Evolutionary conservation across 2,888 invertebrate species (phyloP).

Genomic region (Rhagophthalmus giganteus): DNA sequence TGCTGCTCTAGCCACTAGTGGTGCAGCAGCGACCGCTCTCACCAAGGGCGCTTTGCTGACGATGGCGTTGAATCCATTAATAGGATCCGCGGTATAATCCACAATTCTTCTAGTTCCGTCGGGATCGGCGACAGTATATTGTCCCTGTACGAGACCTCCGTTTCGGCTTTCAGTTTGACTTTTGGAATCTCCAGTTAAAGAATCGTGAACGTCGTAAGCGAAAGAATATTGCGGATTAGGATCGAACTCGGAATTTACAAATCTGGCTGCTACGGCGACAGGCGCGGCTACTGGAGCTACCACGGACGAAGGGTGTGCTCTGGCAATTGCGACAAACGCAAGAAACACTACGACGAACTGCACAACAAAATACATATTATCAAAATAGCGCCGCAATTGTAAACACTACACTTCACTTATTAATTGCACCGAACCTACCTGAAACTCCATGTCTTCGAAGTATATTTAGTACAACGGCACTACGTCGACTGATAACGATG

Average conservation of each 20-base stretch:
- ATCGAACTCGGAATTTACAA: constrained; percentile 62
- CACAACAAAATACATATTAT: constrained; percentile 13
- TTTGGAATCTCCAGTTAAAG: constrained; percentile 64
- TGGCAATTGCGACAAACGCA: constrained; percentile 34
- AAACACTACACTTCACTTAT: constrained; percentile 21
- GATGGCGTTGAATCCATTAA: constrained; percentile 68
- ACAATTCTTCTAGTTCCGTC: constrained; percentile 66
- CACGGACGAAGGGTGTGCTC: constrained; percentile 27
- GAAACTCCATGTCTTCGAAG: constrained; percentile 30
- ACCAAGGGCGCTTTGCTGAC: constrained; percentile 65
- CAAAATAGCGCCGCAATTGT: not conserved
- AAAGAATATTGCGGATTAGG: constrained; percentile 69
- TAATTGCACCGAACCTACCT: constrained; percentile 28
- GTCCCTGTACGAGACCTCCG: constrained; percentile 68
- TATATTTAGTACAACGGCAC: constrained; percentile 4
- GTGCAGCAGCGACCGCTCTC: constrained; percentile 58
- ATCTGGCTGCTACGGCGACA: constrained; percentile 50
- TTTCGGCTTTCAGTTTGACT: constrained; percentile 60
- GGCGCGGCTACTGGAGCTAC: constrained; percentile 40
- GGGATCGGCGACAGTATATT: constrained; percentile 65
- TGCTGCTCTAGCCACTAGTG: constrained; percentile 40
- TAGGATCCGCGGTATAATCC: constrained; percentile 68
- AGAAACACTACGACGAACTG: constrained; percentile 37
- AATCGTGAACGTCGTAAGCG: constrained; percentile 70
- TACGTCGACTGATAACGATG: constrained; percentile 27